Base-by-base conservation (phyloP, 2,797 vertebrate genomes). In the Hirundo rustica region DNA sequence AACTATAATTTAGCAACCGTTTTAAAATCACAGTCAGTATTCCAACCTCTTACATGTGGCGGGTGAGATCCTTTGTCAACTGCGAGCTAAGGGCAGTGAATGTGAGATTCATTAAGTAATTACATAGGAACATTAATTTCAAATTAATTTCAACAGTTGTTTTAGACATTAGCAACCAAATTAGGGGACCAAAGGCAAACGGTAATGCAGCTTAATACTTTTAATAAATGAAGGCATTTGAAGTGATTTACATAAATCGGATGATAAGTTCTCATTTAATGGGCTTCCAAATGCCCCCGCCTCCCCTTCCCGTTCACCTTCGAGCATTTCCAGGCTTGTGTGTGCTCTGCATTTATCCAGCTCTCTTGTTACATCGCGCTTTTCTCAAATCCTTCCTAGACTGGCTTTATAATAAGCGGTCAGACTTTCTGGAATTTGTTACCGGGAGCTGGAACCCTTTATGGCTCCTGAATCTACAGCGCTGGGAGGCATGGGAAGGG, bases 31-130 rank as follows among this genome's bases (percentile, higher is more conserved):
- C 90, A 85, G 88, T 65, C 64, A 53, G 89, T 40, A 74, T 80
- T 95, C 81, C 78, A 93, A 13, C 89, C 95, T 78, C 81, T 89
- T 58, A 26, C 44, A 12, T 80, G 54, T 2, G 0, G 84, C 20
- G 64, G 67, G 76, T 86, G 93, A 92, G 83, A 88, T 91, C 87
- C 86, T 93, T 95, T 95, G 89, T 96, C 84, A 89, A 2, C 54
- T 40, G 68, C 61, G 54, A 83, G 92, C 89, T 88, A 58, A 97
- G 95, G 95, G 95, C 96, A 96, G 95, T 32, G 72, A 92, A 93
- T 94, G 89, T 89, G 95, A 93, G 92, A 88, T 85, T 97, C 95
- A 95, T 96, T 95, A 97, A 96, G 91, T 96, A 96, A 97, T 97
- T 96, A 95, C 44, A 95, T 62, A 71, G 93, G 66, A 94, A 95